Evolutionary conservation across 2,888 invertebrate genomes (phyloP), one percentile per base, ranked within the genome.

Genomic region (Ennomos erosarius): DNA sequence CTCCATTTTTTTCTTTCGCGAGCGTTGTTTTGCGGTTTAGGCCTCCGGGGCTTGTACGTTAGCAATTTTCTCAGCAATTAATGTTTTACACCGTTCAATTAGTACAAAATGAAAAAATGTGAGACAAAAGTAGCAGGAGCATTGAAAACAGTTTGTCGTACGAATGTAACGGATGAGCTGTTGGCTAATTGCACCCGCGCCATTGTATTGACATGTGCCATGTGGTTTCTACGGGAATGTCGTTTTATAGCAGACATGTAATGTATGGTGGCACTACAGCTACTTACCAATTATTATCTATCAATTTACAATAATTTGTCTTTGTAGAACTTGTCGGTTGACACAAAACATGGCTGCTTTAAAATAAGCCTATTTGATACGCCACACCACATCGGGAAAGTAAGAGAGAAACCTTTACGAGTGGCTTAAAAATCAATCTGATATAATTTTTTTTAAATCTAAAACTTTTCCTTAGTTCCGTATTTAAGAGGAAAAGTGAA

Each of bases 1-100:
- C 76, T 56, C 51, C 54, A 78, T 83, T 83, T 81, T 86, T 88
- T 87, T 64, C 42, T 55, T 79, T 71, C 76, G 79, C 72, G n/a
- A 70, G 71, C 74, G 75, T 75, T 44, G 71, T 84, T 84, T 85
- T 88, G 87, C 87, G 84, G 87, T 82, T 86, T 83, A 82, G 83
- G 75, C 84, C 88, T 82, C 69, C 68, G 79, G 87, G 87, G 81
- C 76, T 67, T 76, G 69, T 69, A 71, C 72, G 71, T 64, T 75
- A 70, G 87, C 82, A 85, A 88, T 89, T 90, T 89, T 87, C 89
- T 87, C 85, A 87, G 84, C 88, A 90, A 90, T 90, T 89, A 88
- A 88, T 88, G 82, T 78, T 77, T 79, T 80, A 84, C 82, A 73
- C 76, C 63, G 79, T 82, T 83, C 82, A 89, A 87, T 88, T 87